Conservation (phyloP, 2,888 invertebrate genomes). For the Stratiomys singularior region DNA sequence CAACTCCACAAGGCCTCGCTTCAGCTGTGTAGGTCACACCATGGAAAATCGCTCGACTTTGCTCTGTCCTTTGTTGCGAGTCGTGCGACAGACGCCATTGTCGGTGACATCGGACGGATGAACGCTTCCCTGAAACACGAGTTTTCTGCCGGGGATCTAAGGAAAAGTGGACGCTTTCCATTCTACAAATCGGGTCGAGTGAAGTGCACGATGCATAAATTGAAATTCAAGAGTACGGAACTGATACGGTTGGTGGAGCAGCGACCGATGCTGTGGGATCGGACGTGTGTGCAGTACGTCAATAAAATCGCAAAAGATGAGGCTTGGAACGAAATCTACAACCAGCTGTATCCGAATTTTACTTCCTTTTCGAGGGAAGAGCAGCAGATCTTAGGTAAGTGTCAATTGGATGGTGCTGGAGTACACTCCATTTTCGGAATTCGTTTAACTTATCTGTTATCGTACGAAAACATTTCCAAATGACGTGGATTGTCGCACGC, state of each 20-base stretch:
- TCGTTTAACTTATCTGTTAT: background rate
- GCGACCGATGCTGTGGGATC: constrained; percentile 23
- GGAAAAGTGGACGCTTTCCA: background rate
- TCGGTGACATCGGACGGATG: background rate
- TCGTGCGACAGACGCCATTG: constrained; percentile 4
- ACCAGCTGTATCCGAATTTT: constrained; percentile 16
- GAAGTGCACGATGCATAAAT: constrained; percentile 16
- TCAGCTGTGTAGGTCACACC: no score
- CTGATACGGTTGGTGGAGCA: constrained; percentile 25
- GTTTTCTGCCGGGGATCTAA: no score
- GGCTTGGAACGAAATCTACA: constrained; percentile 27
- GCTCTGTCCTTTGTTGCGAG: background rate
- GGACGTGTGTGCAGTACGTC: constrained; percentile 9
- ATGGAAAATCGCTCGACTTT: constrained; percentile 6
- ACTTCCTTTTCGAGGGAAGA: constrained; percentile 5
- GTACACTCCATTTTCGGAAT: background rate
- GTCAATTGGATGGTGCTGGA: background rate
- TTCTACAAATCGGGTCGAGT: background rate
- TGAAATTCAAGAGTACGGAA: constrained; percentile 27
- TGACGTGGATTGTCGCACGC: background rate
- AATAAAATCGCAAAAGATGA: constrained; percentile 13
- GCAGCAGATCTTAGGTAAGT: constrained; percentile 24
- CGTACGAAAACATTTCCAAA: background rate
- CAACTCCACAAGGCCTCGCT: no score
- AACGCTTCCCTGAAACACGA: background rate